A percentile compares a stretch with the other conserved stretches of the same genome.
Conservation (phyloP, 2,888 invertebrate genomes). For the Idaea biselata region DNA sequence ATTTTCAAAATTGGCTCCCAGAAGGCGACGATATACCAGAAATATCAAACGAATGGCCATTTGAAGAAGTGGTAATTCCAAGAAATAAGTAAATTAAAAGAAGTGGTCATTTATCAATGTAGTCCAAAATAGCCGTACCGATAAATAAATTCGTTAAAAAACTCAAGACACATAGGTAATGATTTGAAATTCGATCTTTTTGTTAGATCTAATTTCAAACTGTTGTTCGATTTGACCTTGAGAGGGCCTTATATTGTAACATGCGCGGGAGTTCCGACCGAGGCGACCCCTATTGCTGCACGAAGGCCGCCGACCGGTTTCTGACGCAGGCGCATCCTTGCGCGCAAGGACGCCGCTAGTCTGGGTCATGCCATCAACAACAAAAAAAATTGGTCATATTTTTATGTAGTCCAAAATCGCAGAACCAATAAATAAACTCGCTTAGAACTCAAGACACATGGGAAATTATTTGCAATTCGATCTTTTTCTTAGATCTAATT, state of each 20-base stretch:
- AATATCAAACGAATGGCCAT: too few species aligned
- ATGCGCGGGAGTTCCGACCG: not conserved
- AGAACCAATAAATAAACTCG: too few species aligned
- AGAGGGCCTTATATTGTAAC: not conserved
- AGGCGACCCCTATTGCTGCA: not conserved
- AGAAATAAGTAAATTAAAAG: too few species aligned
- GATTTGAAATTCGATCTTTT: not conserved
- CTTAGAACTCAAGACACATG: not conserved
- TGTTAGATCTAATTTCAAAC: not conserved
- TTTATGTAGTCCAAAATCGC: too few species aligned
- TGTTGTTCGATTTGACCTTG: not conserved
- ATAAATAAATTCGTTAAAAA: not conserved
- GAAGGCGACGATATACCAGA: too few species aligned
- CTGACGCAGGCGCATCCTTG: not conserved
- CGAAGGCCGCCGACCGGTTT: not conserved
- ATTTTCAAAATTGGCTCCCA: too few species aligned
- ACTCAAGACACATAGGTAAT: not conserved
- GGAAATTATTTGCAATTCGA: not conserved
- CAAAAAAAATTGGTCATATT: too few species aligned
- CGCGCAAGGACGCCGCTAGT: not conserved
- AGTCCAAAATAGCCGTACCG: too few species aligned
- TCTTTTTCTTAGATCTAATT: not conserved
- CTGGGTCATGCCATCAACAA: not conserved
- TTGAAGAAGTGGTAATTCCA: too few species aligned
- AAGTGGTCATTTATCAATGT: too few species aligned